Evolutionary conservation across 2,797 vertebrate species (phyloP), one percentile per base, ranked within the genome.

Genomic region (Molothrus aeneus): DNA sequence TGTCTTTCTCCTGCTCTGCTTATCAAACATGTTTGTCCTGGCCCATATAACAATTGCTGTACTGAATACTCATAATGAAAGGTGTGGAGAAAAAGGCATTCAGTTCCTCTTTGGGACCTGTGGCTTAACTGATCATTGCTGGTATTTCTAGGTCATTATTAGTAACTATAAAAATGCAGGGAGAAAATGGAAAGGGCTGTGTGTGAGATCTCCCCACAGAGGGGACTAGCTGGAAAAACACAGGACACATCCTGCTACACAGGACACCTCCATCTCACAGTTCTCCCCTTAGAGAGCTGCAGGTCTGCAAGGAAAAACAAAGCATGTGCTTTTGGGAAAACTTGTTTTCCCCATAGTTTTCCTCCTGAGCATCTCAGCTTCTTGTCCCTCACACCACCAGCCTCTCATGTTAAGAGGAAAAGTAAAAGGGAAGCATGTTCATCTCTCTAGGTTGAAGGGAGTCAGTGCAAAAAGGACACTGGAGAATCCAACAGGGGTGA

Each of bases 21-120:
- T 57, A 54, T 38, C 53, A 94, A 84, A 84, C 42, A 21, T 69
- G n/a, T 82, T 91, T 96, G 60, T 81, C 88, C 83, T 79, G 78
- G 61, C 50, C 60, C 36, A 6, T 24, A 7, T 22, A 63, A 54
- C 13, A 81, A 72, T 29, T 60, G 18, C 61, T 70, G 18, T 32
- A 28, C 40, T 64, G 70, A 63, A 84, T 21, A 64, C 7, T 40
- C 57, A 2, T 26, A 51, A 43, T 32, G 56, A 92, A 92, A 86
- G 70, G 24, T 1, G 1, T 1, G 2, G 16, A 79, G n/a, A 63
- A 61, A 90, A 88, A 65, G 43, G 28, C 5, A 26, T 71, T 80
- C 42, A 17, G 7, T 53, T 81, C 40, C 82, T 77, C 21, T 51
- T 64, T 72, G 66, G 61, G 63, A 86, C 36, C 43, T 72, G 54